Percentiles rank a stretch among this genome's conserved stretches.
Evolutionary conservation across 1,140 invertebrate genomes (phyloP).

Genomic region (Ceratina calcarata): DNA sequence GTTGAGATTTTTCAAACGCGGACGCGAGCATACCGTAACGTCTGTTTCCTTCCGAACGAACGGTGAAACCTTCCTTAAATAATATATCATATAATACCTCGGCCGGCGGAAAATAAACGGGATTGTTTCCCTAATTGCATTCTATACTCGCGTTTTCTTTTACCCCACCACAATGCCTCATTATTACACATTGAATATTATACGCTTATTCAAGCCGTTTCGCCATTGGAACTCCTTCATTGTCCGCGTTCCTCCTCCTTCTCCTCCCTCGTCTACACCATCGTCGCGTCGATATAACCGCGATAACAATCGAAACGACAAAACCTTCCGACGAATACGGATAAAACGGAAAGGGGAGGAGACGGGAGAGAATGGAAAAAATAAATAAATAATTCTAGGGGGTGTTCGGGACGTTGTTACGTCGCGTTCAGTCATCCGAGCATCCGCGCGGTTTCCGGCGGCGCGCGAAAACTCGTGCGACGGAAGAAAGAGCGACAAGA

Average conservation of each 20-base stretch:
- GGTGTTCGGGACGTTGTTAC: slow-evolving; percentile 11
- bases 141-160: slow-evolving; percentile 35
- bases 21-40: slow-evolving; percentile 21
- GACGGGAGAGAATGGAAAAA: background rate
- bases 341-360: background rate
- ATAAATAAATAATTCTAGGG: slow-evolving; percentile 1
- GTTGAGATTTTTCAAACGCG: slow-evolving; percentile 3
- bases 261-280: background rate
- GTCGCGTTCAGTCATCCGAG: background rate
- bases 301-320: slow-evolving; percentile 18
- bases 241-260: slow-evolving; percentile 14
- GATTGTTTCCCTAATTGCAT: slow-evolving; percentile 49
- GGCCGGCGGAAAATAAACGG: slow-evolving; percentile 24
- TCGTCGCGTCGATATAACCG: slow-evolving; percentile 10
- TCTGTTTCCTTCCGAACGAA: slow-evolving; percentile 31
- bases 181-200: slow-evolving; percentile 41
- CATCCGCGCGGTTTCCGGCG: background rate
- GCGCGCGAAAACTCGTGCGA: background rate
- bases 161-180: slow-evolving; percentile 26
- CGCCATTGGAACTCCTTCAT: slow-evolving; percentile 15
- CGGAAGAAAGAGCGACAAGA: background rate
- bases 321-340: slow-evolving; percentile 5
- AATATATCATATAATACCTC: slow-evolving; percentile 18
- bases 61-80: slow-evolving; percentile 31
- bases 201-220: slow-evolving; percentile 31